phyloP scores from a whole-genome alignment of 1,140 invertebrate genomes.

The Drosophila guanche region DNA sequence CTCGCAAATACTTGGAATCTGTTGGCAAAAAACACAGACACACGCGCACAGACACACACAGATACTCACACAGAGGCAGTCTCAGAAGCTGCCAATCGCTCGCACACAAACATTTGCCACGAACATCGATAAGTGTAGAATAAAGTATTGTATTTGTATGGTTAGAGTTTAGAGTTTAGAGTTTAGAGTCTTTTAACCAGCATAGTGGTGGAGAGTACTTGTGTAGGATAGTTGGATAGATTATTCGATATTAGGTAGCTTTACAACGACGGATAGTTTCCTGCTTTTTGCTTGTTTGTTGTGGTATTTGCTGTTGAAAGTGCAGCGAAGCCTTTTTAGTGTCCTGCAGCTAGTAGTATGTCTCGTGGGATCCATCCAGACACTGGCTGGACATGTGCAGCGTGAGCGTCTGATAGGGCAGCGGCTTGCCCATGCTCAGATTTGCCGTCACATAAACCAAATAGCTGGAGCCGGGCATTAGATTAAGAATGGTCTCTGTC shows the following conservation, averaged over 20 bases:
- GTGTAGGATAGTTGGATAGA: constrained; percentile 43
- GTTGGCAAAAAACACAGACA: constrained; percentile 35
- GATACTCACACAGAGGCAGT: constrained; percentile 16
- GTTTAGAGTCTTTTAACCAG: constrained; percentile 54
- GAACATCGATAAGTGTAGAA: not conserved
- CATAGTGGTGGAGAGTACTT: constrained; percentile 28
- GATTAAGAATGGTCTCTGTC: constrained; percentile 71
- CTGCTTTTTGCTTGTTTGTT: constrained; percentile 14
- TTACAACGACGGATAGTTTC: constrained; percentile 79
- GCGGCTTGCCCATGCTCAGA: constrained; percentile 67
- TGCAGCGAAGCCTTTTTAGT: constrained; percentile 36
- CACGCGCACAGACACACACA: constrained; percentile 15
- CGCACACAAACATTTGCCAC: constrained; percentile 49
- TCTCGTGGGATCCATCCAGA: constrained; percentile 65
- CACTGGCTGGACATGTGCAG: constrained; percentile 74
- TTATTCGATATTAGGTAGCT: constrained; percentile 58
- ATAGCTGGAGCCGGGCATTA: constrained; percentile 73
- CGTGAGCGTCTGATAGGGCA: constrained; percentile 76
- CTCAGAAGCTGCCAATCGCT: constrained; percentile 21
- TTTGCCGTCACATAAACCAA: constrained; percentile 80
- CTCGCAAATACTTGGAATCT: constrained; percentile 73
- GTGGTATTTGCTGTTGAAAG: constrained; percentile 38
- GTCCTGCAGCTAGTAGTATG: constrained; percentile 59
- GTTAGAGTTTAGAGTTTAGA: constrained; percentile 29
- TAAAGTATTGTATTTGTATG: constrained; percentile 9